Percentiles rank a stretch among this genome's conserved stretches.
phyloP scores from a whole-genome alignment of 2,113 vertebrate genomes.

The Miniopterus natalensis region DNA sequence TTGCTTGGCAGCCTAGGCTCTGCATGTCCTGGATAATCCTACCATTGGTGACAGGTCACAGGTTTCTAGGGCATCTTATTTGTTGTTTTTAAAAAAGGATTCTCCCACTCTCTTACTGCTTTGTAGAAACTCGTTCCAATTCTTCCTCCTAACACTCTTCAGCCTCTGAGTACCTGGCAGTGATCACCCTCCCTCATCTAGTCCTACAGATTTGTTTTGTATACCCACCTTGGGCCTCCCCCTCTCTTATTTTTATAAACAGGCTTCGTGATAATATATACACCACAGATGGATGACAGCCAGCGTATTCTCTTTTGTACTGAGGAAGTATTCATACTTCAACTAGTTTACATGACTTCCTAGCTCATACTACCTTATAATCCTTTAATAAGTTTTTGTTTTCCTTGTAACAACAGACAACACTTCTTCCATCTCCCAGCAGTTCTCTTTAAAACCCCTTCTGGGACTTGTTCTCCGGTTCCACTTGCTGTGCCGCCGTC shows the following conservation, averaged over 20 bases:
- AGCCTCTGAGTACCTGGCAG: slow-evolving; percentile 67
- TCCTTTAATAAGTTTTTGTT: slow-evolving; percentile 49
- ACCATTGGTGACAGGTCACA: slow-evolving; percentile 64
- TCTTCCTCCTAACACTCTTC: slow-evolving; percentile 61
- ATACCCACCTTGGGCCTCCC: slow-evolving; percentile 36
- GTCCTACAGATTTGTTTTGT: slow-evolving; percentile 74
- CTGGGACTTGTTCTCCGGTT: not conserved
- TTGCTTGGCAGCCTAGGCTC: slow-evolving; percentile 68
- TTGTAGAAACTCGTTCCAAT: slow-evolving; percentile 55
- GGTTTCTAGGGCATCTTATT: slow-evolving; percentile 63
- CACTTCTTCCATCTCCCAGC: not conserved
- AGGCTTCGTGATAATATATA: slow-evolving; percentile 66
- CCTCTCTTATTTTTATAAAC: slow-evolving; percentile 75
- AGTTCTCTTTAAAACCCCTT: not conserved
- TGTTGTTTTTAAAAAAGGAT: not conserved
- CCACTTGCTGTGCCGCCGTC: fast-evolving
- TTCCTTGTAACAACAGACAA: not conserved
- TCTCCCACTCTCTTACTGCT: not conserved
- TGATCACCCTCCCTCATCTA: slow-evolving; percentile 60
- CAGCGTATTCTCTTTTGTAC: slow-evolving; percentile 29
- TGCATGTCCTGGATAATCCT: slow-evolving; percentile 70
- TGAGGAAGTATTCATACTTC: slow-evolving; percentile 75
- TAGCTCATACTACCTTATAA: slow-evolving; percentile 49
- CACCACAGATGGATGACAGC: slow-evolving; percentile 64
- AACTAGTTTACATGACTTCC: slow-evolving; percentile 70